Base-by-base conservation (phyloP, 2,888 invertebrate genomes). In the Metellina segmentata region DNA sequence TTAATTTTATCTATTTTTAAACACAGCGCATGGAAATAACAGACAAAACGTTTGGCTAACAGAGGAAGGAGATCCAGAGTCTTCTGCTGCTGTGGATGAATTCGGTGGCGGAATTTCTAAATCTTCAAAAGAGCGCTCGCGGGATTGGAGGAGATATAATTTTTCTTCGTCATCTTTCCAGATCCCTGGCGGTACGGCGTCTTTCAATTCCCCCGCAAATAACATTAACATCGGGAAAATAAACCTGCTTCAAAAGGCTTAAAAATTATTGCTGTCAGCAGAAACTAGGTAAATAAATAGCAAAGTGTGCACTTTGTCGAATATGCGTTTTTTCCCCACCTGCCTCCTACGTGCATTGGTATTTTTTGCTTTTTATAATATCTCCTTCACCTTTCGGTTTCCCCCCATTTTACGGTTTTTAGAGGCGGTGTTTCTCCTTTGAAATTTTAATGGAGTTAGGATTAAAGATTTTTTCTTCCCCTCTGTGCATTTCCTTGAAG, bases 391-490 rank as follows among this genome's bases (percentile, higher is more conserved):
- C 49, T 72, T 69, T 49, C 13, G 74, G 79, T 70, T 79, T 51
- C 61, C 61, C 6, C 79, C 48, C 52, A 70, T 79, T 87, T 71
- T 48, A 81, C 61, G 85, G 74, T 85, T 81, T 34, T 88, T 88
- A 69, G 53, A 85, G 49, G 70, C 78, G 72, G 79, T 75, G 70
- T 79, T 85, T 52, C 78, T 87, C 19, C 77, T 81, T 90, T 91
- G 90, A 91, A 91, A 86, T 91, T 91, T 91, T 91, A 91, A 91
- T 91, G 90, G 90, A 77, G 70, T 91, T 91, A 82, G 86, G 86
- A 86, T 91, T 86, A 91, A 34, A 71, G 78, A 51, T 89, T 77
- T 82, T 78, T 71, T 48, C 48, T 89, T 78, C 69, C 19, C 8
- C 51, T 71, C 7, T 51, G 6, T 49, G 19, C 49, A 16, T 61